A percentile compares a stretch with the other conserved stretches of the same genome.
Evolutionary conservation across 2,888 invertebrate genomes (phyloP).

Genomic region (Polydrusus cervinus): DNA sequence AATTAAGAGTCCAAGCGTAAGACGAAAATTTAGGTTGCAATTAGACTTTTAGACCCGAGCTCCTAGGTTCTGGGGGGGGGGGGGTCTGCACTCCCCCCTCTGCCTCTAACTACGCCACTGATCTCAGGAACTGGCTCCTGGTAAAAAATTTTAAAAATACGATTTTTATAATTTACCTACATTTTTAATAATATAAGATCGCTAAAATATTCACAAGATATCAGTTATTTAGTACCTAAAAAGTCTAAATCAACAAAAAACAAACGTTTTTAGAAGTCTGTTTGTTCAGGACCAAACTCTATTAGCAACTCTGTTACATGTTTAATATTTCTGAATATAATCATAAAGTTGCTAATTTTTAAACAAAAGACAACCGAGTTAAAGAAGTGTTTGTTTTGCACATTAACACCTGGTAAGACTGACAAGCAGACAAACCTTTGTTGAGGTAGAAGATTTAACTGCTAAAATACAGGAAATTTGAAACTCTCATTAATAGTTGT

Average conservation of each 20-base stretch:
- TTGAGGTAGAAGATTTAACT: background rate
- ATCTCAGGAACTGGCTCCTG: too few species aligned
- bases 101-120: too few species aligned
- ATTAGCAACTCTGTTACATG: slow-evolving; percentile 33
- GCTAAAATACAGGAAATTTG: background rate
- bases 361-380: slow-evolving; percentile 36
- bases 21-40: too few species aligned
- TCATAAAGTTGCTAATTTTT: slow-evolving; percentile 34
- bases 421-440: slow-evolving; percentile 10
- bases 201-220: background rate
- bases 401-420: slow-evolving; percentile 12
- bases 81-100: too few species aligned
- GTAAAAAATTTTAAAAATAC: too few species aligned
- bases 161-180: too few species aligned
- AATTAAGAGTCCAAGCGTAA: too few species aligned
- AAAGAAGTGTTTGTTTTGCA: slow-evolving; percentile 15
- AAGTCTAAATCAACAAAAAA: slow-evolving; percentile 17
- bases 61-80: too few species aligned
- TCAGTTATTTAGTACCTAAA: background rate
- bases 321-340: slow-evolving; percentile 40
- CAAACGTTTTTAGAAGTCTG: slow-evolving; percentile 22
- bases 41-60: too few species aligned
- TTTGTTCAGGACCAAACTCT: slow-evolving; percentile 22
- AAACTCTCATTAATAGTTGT: too few species aligned
- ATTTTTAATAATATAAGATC: background rate